Base-by-base conservation (phyloP, 2,797 vertebrate genomes). In the Myotis pilosus region DNA sequence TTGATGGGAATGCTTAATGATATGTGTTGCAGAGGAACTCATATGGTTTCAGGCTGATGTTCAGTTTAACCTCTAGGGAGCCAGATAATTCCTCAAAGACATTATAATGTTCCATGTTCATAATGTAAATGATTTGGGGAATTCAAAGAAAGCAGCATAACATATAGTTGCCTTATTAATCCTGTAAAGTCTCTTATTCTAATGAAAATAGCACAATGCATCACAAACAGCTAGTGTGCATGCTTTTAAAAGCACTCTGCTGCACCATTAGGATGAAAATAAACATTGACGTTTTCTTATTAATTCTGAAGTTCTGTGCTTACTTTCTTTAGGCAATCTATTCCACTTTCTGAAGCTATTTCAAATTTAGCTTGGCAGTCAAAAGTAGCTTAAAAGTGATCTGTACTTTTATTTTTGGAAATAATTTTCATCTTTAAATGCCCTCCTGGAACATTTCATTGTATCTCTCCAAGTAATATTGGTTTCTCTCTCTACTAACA, bases 31-130 rank as follows among this genome's bases (percentile, higher is more conserved):
- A 36, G 30, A 66, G 36, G 89, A 85, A 95, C 33, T 83, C 60
- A 10, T 79, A 38, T 89, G 62, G 3, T 75, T 53, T 82, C 38
- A 71, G 57, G 20, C 30, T 66, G 9, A 51, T 85, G 23, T 16
- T 91, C 78, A 44, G 13, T 88, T 91, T 95, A 76, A 76, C 53
- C 53, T 76, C 53, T 71, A 23, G 33, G 91, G 91, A 91, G 53
- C 53, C 75, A 86, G 47, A 44, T 72, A 93, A 66, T 89, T 89
- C 79, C 79, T 75, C 23, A 69, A 88, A 80, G 57, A 71, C 38
- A 89, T 85, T 66, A 44, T 62, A 62, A 62, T 62, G 23, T 71
- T 75, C 33, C 36, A 76, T n/a, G 44, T 84, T 76, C 41, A 55
- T 64, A 51, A 28, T 81, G 23, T 55, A 91, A 90, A 90, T n/a